Evolutionary conservation across 2,113 vertebrate species (phyloP).

Genomic region (Leiothrix lutea): DNA sequence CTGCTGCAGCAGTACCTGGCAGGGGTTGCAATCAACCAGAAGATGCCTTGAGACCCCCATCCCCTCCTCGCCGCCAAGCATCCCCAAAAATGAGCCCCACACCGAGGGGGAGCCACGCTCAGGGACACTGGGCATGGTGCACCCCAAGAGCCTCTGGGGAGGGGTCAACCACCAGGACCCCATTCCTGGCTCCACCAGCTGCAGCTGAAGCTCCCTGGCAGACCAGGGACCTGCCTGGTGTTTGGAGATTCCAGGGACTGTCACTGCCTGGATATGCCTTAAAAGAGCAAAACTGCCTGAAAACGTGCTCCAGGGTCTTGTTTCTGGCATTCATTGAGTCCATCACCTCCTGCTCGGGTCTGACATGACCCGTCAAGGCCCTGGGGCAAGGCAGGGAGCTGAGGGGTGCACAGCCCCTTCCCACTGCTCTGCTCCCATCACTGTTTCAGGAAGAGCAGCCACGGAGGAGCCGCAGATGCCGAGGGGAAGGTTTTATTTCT

Average conservation of each 20-base stretch:
- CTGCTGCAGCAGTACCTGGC: slow-evolving; percentile 79
- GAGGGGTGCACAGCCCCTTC: not conserved
- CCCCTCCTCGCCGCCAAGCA: slow-evolving; percentile 49
- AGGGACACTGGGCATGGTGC: slow-evolving; percentile 45
- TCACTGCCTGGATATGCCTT: not conserved
- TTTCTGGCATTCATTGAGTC: not conserved
- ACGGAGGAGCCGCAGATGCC: not conserved
- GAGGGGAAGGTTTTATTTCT: slow-evolving; percentile 65
- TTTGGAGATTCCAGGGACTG: too few species aligned
- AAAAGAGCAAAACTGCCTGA: not conserved
- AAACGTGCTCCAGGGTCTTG: not conserved
- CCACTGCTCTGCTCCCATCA: not conserved
- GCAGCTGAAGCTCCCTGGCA: not conserved
- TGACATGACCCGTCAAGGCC: not conserved
- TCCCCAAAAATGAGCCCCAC: not conserved
- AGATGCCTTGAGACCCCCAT: slow-evolving; percentile 62
- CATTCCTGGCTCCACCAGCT: fast-evolving
- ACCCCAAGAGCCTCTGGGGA: not conserved
- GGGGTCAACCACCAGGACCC: fast-evolving
- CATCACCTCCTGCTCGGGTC: fast-evolving
- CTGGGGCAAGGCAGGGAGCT: not conserved
- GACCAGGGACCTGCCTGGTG: not conserved
- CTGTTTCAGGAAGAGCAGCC: not conserved
- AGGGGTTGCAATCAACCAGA: slow-evolving; percentile 66
- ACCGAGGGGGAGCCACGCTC: not conserved